Conservation (phyloP, 1,140 invertebrate species). For the Drosophila navojoa region DNA sequence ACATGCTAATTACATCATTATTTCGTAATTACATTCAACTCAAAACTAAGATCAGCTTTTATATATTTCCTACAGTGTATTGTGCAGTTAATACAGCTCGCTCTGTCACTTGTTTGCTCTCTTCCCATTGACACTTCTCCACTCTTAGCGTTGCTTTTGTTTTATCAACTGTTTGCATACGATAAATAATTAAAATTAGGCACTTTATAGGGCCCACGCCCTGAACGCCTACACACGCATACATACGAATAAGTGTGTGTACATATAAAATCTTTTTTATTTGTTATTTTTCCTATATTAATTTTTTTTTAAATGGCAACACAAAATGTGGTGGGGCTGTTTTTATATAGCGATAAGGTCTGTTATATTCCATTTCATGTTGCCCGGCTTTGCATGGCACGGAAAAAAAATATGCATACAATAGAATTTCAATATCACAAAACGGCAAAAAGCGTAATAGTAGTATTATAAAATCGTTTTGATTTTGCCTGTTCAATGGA, state of each 20-base stretch:
- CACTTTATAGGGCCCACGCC: constrained; percentile 11
- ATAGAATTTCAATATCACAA: neutral
- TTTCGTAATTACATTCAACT: no score
- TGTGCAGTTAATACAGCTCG: neutral
- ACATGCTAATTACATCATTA: no score
- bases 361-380: neutral
- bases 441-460: neutral
- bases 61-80: neutral
- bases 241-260: no score
- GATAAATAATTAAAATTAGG: constrained; percentile 26
- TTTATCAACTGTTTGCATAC: constrained; percentile 46
- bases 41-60: no score
- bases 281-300: constrained; percentile 3
- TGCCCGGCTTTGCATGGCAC: neutral
- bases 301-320: constrained; percentile 13
- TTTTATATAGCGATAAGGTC: constrained; percentile 6
- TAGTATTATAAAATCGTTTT: constrained; percentile 5
- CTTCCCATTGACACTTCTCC: neutral
- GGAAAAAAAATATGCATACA: no score
- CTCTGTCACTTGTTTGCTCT: neutral
- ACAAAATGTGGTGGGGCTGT: neutral
- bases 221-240: neutral
- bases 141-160: neutral
- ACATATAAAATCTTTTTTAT: neutral
- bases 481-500: neutral